Conservation (phyloP, 2,113 vertebrate genomes). For the Bos javanicus region DNA sequence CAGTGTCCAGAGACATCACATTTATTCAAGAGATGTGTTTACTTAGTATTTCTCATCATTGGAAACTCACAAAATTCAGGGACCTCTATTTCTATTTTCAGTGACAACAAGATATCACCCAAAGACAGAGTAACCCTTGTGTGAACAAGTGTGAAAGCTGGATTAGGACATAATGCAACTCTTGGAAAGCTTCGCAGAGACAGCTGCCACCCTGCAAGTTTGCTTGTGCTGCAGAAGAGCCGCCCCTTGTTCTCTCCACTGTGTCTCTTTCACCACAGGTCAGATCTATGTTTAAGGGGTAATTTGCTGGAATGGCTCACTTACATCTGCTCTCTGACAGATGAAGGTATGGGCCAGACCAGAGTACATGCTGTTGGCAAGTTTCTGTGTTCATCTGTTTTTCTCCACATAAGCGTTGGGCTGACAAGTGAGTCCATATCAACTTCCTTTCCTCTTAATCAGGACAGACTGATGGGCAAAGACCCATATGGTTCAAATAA, state of each 20-base stretch:
- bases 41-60: neutral
- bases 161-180: too few relatives aligned
- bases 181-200: neutral
- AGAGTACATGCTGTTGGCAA: neutral
- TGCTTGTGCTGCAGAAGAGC: neutral
- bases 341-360: neutral
- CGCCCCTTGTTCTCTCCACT: neutral
- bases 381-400: neutral
- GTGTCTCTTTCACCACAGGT: neutral
- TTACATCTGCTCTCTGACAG: neutral
- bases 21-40: neutral
- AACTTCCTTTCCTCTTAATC: neutral
- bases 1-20: neutral
- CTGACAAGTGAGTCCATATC: neutral
- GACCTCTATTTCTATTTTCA: neutral
- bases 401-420: neutral
- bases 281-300: neutral
- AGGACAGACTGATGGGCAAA: neutral
- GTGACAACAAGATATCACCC: neutral
- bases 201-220: neutral
- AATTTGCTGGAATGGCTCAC: neutral
- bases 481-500: neutral
- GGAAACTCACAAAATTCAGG: neutral
- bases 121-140: neutral
- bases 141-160: neutral